Conservation (phyloP, 1,140 invertebrate species). For the Tetramorium alpestre region DNA sequence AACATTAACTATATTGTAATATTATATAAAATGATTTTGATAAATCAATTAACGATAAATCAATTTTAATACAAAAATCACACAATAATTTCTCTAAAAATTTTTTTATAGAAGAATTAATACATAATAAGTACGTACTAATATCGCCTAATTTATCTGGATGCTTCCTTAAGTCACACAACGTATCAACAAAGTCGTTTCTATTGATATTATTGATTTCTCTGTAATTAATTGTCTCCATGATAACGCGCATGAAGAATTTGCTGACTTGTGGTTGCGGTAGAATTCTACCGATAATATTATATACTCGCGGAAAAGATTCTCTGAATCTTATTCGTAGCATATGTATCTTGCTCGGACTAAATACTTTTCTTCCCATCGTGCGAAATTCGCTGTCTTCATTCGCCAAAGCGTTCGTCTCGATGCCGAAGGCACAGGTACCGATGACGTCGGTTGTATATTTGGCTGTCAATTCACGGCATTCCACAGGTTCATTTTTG, state of each 20-base stretch:
- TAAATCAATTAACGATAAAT: no score
- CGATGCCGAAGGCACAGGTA: slow-evolving; percentile 76
- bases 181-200: slow-evolving; percentile 87
- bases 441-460: slow-evolving; percentile 87
- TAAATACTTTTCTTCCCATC: slow-evolving; percentile 79
- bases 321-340: slow-evolving; percentile 71
- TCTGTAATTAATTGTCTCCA: slow-evolving; percentile 83
- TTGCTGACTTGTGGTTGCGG: slow-evolving; percentile 78
- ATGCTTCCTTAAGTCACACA: slow-evolving; percentile 85
- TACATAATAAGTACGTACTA: slow-evolving; percentile 78
- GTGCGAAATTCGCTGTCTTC: slow-evolving; percentile 83
- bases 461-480: slow-evolving; percentile 84
- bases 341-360: slow-evolving; percentile 82
- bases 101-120: slow-evolving; percentile 60
- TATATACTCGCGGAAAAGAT: slow-evolving; percentile 68
- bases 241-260: slow-evolving; percentile 84
- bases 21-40: no score
- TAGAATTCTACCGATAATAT: slow-evolving; percentile 64
- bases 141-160: slow-evolving; percentile 55
- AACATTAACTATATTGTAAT: no score
- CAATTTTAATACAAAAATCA: background rate
- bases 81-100: background rate
- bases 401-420: slow-evolving; percentile 84
- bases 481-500: slow-evolving; percentile 80
- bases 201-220: slow-evolving; percentile 84